phyloP scores from a whole-genome alignment of 2,113 vertebrate species.

The Saccopteryx bilineata region DNA sequence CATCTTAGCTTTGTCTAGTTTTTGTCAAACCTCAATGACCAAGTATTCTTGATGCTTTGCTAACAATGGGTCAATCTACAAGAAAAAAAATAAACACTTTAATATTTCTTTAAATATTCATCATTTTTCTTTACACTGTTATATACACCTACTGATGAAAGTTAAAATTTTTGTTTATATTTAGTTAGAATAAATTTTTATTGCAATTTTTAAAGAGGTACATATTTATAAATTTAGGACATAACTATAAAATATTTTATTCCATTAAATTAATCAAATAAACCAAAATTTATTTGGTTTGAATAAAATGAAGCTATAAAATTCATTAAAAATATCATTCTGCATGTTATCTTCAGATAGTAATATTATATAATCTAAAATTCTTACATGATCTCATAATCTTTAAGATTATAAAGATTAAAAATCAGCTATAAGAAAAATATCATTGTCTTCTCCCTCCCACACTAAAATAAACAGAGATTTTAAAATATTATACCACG shows the following conservation, averaged over 20 bases:
- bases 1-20: conserved; percentile 97
- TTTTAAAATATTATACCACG: conserved; percentile 42
- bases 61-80: conserved; percentile 95
- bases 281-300: neutral
- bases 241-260: conserved; percentile 35
- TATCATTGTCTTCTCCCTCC: neutral
- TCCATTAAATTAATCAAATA: conserved; percentile 31
- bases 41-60: conserved; percentile 95
- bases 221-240: neutral
- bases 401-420: neutral
- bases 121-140: conserved; percentile 34
- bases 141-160: neutral
- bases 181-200: neutral
- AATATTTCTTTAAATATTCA: conserved; percentile 46
- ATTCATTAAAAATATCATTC: conserved; percentile 27
- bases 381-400: neutral
- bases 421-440: neutral
- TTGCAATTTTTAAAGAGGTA: conserved; percentile 40
- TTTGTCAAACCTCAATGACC: conserved; percentile 94
- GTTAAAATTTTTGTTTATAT: conserved; percentile 23
- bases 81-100: neutral
- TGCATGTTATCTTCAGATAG: neutral
- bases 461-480: conserved; percentile 18
- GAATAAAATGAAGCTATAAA: neutral
- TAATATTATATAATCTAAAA: conserved; percentile 50